Conservation (phyloP, 2,888 invertebrate species). For the Drosophila borealis region DNA sequence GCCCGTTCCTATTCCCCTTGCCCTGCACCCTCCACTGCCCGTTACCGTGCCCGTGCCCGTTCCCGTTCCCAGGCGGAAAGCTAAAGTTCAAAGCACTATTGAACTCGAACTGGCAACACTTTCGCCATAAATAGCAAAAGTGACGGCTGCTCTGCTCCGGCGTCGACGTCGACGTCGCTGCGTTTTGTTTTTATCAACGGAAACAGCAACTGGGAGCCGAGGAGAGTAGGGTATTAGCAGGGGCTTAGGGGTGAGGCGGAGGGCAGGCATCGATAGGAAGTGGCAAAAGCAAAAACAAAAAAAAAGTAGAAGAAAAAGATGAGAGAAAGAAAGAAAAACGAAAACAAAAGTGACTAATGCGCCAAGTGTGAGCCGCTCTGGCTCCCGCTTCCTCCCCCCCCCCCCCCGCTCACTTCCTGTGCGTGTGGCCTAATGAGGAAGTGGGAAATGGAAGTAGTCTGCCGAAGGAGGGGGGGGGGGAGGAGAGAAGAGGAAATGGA, state of each 20-base stretch:
- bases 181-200: constrained; percentile 65
- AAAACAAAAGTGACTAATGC: constrained; percentile 79
- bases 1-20: constrained; percentile 1
- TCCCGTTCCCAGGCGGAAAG: constrained; percentile 50
- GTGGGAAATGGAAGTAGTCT: constrained; percentile 40
- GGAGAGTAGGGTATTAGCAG: neutral
- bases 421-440: constrained; percentile 76
- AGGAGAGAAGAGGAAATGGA: constrained; percentile 8
- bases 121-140: constrained; percentile 77
- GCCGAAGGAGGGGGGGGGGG: neutral
- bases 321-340: constrained; percentile 41
- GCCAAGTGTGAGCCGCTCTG: constrained; percentile 49
- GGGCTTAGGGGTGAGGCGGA: neutral
- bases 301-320: constrained; percentile 8
- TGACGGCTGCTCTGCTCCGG: constrained; percentile 35
- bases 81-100: constrained; percentile 79
- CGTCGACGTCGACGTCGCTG: neutral
- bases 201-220: constrained; percentile 41
- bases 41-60: constrained; percentile 31
- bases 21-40: constrained; percentile 17
- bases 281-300: constrained; percentile 20
- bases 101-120: constrained; percentile 74
- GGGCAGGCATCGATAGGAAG: constrained; percentile 23
- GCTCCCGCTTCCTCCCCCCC: constrained; percentile 34
- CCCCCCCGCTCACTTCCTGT: constrained; percentile 73